phyloP scores from a whole-genome alignment of 2,888 invertebrate species.

The Drosophila koepferae region DNA sequence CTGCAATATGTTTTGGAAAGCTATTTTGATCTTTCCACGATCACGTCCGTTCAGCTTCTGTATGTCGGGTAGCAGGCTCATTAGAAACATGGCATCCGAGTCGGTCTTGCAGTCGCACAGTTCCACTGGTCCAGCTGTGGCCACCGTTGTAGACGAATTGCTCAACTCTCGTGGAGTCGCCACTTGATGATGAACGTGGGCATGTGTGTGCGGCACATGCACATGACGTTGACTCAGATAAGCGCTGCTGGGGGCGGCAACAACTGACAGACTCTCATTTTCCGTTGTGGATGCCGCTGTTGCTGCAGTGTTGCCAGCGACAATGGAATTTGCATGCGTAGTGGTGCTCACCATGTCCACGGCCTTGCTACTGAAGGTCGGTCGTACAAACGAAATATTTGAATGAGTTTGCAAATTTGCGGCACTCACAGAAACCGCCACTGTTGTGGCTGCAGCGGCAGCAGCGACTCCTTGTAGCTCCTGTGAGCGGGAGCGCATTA shows the following conservation, averaged over 20 bases:
- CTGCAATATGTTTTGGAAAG: constrained; percentile 84
- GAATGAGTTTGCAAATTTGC: constrained; percentile 58
- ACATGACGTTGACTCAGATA: constrained; percentile 59
- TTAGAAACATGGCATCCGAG: constrained; percentile 85
- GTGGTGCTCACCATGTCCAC: constrained; percentile 81
- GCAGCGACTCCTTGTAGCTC: constrained; percentile 60
- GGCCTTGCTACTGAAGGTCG: constrained; percentile 79
- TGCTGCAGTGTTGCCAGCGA: constrained; percentile 13
- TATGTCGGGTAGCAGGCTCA: constrained; percentile 84
- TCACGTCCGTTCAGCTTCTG: constrained; percentile 84
- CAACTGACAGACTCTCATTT: constrained; percentile 30
- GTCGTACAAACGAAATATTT: constrained; percentile 81
- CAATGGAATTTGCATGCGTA: constrained; percentile 48
- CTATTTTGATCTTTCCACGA: constrained; percentile 84
- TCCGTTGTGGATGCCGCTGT: constrained; percentile 31
- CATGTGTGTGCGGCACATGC: constrained; percentile 47
- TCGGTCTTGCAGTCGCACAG: constrained; percentile 84
- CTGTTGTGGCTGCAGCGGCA: constrained; percentile 24
- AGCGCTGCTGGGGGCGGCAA: constrained; percentile 25
- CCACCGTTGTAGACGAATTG: constrained; percentile 38
- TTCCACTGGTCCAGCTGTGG: constrained; percentile 56
- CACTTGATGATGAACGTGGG: constrained; percentile 51
- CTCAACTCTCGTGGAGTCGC: constrained; percentile 48
- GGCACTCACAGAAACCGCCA: constrained; percentile 20
- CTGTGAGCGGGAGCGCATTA: constrained; percentile 71